phyloP scores from a whole-genome alignment of 2,113 vertebrate species.

The Lasiurus borealis region DNA sequence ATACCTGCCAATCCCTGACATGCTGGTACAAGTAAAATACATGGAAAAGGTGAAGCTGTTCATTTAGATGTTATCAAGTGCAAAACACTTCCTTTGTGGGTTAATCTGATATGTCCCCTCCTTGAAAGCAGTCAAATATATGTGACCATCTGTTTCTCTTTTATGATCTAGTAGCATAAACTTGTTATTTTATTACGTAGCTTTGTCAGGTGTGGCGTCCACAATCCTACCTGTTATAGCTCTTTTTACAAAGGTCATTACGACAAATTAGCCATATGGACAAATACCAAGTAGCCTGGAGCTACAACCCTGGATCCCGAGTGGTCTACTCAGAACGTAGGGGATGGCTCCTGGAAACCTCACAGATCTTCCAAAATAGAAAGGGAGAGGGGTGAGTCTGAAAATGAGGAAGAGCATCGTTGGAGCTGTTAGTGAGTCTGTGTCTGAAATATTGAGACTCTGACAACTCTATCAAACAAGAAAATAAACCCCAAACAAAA shows the following conservation, averaged over 20 bases:
- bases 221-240: neutral
- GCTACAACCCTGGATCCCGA: neutral
- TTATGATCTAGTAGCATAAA: neutral
- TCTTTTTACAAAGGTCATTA: neutral
- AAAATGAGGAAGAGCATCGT: neutral
- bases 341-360: neutral
- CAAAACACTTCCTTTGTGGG: neutral
- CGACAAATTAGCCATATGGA: neutral
- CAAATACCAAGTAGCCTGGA: neutral
- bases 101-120: neutral
- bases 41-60: neutral
- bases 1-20: neutral
- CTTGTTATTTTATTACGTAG: neutral
- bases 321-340: neutral
- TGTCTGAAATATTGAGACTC: neutral
- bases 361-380: neutral
- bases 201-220: neutral
- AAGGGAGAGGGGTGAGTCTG: neutral
- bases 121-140: neutral
- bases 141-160: constrained; percentile 30
- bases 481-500: neutral
- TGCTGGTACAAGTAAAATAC: neutral
- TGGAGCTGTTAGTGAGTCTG: neutral
- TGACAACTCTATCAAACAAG: neutral
- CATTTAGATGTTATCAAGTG: neutral